A percentile compares a stretch with the other conserved stretches of the same genome.
phyloP scores from a whole-genome alignment of 1,140 invertebrate genomes.

The Drosophila burlai region DNA sequence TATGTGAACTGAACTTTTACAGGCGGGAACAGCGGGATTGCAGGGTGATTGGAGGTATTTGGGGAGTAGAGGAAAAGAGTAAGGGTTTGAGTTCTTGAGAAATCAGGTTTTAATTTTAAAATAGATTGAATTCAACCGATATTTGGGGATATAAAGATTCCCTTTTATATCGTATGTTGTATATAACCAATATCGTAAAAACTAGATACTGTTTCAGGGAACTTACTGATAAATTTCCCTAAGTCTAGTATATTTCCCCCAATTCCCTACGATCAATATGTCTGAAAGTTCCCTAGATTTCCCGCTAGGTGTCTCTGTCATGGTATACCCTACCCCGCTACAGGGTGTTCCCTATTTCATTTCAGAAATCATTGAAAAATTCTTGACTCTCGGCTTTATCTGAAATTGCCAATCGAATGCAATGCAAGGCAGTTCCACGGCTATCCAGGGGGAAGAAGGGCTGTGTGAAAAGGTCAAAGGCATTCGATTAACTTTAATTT shows the following conservation, averaged over 20 bases:
- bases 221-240: background rate
- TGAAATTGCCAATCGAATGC: constrained; percentile 79
- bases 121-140: background rate
- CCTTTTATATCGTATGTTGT: background rate
- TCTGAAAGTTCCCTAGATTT: background rate
- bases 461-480: constrained; percentile 77
- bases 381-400: constrained; percentile 60
- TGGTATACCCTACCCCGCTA: background rate
- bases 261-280: background rate
- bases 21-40: background rate
- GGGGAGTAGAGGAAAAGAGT: no score
- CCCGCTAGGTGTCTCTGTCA: constrained; percentile 18
- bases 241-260: background rate
- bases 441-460: constrained; percentile 50
- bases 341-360: constrained; percentile 32
- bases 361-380: constrained; percentile 8
- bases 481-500: constrained; percentile 83
- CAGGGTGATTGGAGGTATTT: constrained; percentile 3
- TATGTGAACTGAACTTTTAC: constrained; percentile 43
- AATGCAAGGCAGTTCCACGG: constrained; percentile 46
- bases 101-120: no score
- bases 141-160: no score
- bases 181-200: background rate
- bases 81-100: accelerated
- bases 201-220: background rate